Evolutionary conservation across 2,888 invertebrate genomes (phyloP), one percentile per base, ranked within the genome.

Genomic region (Lordiphosa andalusiaca): DNA sequence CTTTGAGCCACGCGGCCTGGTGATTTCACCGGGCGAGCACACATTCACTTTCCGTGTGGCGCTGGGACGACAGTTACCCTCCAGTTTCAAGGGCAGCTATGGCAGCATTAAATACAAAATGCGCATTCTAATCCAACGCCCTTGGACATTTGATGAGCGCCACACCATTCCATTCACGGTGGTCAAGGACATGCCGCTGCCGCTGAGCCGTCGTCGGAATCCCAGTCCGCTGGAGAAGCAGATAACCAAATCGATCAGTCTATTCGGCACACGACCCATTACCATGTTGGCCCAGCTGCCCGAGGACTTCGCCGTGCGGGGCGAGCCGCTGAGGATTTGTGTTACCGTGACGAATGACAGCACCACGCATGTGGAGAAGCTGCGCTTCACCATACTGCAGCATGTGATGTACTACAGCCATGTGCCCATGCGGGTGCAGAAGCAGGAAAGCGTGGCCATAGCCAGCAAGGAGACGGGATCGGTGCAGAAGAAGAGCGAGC

Each of bases 71-170:
- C 74, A 85, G 68, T 61, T 89, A 21, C 89, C 89, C 4, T 89
- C 90, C 6, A 88, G 86, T 40, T 89, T 90, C 38, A 81, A 85
- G 42, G 89, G 89, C 12, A 86, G 73, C 37, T 80, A 88, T 44
- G 89, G 89, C 42, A 87, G 87, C 40, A 89, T 89, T 23, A 89
- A 89, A 69, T 89, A 89, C 62, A 89, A 90, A 67, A 78, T 89
- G 52, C 88, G 88, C 21, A 71, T 89, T 38, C 76, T 87, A 7
- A 88, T 89, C 21, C 89, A 90, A 67, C 80, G 86, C n/a, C 87
- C 89, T 16, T 89, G 89, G 89, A 86, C 86, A 6, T 89, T 89
- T 40, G 88, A 89, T 48, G 89, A 89, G 52, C 88, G 87, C 23
- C 88, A 89, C 59, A 83, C 77, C 9, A 86, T 89, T 50, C 87